Base-by-base conservation (phyloP, 2,888 invertebrate genomes). In the Agrochola litura region DNA sequence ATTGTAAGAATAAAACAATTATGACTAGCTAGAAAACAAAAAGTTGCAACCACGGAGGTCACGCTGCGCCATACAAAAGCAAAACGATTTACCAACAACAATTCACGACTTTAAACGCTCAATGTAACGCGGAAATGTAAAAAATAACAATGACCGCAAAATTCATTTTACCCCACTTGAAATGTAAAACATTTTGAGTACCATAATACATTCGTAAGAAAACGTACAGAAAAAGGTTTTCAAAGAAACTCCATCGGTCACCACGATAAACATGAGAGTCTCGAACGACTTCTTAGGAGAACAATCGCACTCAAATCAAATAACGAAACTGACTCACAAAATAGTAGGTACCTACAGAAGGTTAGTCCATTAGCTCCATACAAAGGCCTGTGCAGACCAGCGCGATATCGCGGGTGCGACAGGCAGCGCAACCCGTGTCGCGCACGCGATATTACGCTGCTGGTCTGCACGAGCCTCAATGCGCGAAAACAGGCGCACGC, bases 201-300 rank as follows among this genome's bases (percentile, higher is more conserved):
- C 67, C 37, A 19, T 9, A 52, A 71, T 49, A 66, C 66, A 56
- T 61, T 67, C 1, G n/a, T 64, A 79, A 56, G 30, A 76, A 73
- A 70, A 46, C 52, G 19, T 65, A 52, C 54, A 37, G 37, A n/a
- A 56, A 58, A 74, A 30, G 9, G 14, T 43, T 66, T 30, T 71
- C 37, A 73, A 86, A 73, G 61, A 64, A 64, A 73, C 63, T 71
- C 60, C 41, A 75, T 64, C 66, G 74, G 76, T 83, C 72, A 66
- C 58, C 43, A 72, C 14, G 25, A 67, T 22, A 4, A 8, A 52
- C 58, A 22, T 30, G 41, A 54, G 60, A 60, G 54, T 22, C 52
- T 64, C 41, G 46, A 71, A 73, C 65, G n/a, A 72, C 56, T 73
- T 58, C n/a, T 65, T 19, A 19, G 0, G 65, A 77, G 72, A 79